phyloP scores from a whole-genome alignment of 1,140 invertebrate species.

The Melanaphis sacchari region DNA sequence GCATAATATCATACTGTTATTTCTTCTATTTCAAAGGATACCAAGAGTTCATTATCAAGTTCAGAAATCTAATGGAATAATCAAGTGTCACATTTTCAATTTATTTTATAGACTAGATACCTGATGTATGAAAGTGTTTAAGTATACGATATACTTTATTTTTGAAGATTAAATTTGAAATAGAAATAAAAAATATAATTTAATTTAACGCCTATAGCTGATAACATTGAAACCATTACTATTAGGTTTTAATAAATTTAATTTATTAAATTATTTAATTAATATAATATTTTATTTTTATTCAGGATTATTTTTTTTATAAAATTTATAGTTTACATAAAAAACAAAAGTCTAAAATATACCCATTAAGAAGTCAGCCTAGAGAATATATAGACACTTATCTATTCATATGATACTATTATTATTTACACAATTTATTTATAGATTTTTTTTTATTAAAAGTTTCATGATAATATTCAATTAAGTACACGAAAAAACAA shows the following conservation, averaged over 20 bases:
- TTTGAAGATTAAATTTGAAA: not conserved
- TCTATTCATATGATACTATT: not conserved
- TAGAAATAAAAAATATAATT: not conserved
- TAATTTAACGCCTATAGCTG: not conserved
- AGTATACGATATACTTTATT: not conserved
- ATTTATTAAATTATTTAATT: no score
- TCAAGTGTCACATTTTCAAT: not conserved
- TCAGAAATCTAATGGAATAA: not conserved
- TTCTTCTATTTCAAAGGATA: not conserved
- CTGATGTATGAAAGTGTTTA: not conserved
- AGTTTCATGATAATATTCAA: not conserved
- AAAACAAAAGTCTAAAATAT: not conserved
- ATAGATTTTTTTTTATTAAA: not conserved
- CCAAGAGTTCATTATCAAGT: not conserved
- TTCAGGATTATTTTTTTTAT: not conserved
- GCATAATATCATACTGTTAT: not conserved
- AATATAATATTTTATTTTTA: not conserved
- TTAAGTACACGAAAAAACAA: not conserved
- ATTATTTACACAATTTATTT: not conserved
- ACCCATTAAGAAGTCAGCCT: not conserved
- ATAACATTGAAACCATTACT: not conserved
- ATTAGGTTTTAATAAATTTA: not conserved
- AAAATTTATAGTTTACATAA: not conserved
- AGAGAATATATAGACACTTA: not conserved
- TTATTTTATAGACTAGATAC: not conserved